These are phyloP conservation scores for Brachirus orientalis DNA, from an alignment of 2,113 vertebrate genomes.

Conservation along the genomic window DNA sequence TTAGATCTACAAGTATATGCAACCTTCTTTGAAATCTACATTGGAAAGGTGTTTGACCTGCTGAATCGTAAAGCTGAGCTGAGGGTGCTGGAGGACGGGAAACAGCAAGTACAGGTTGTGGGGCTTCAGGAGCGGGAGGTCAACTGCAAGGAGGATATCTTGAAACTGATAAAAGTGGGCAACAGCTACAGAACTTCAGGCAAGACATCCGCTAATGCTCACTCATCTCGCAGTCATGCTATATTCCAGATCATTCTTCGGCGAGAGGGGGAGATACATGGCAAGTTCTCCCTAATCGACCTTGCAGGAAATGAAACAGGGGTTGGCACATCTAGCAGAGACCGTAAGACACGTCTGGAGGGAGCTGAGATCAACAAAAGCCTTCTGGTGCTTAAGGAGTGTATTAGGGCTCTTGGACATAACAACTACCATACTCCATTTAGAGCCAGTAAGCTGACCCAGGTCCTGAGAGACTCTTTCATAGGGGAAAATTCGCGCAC, in stretches of 20 bases:
- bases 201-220: too few relatives aligned
- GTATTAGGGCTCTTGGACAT: conserved; percentile 95
- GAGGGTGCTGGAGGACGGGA: conserved; percentile 95
- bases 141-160: conserved; percentile 94
- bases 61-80: conserved; percentile 96
- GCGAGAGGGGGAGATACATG: too few relatives aligned
- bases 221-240: too few relatives aligned
- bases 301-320: too few relatives aligned
- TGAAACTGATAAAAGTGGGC: conserved; percentile 96
- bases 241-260: too few relatives aligned
- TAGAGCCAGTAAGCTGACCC: conserved; percentile 98
- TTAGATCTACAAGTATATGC: conserved; percentile 96
- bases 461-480: conserved; percentile 98
- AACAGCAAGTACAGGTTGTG: conserved; percentile 97
- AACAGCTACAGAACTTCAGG: conserved; percentile 88
- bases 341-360: too few relatives aligned
- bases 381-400: conserved; percentile 47
- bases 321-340: too few relatives aligned
- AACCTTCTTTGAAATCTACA: conserved; percentile 99
- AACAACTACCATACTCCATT: conserved; percentile 98
- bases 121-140: conserved; percentile 95
- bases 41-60: conserved; percentile 98
- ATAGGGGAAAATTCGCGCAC: conserved; percentile 98
- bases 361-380: too few relatives aligned
- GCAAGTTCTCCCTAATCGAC: too few relatives aligned